phyloP scores from a whole-genome alignment of 1,140 invertebrate species.

The Drosophila kikkawai region DNA sequence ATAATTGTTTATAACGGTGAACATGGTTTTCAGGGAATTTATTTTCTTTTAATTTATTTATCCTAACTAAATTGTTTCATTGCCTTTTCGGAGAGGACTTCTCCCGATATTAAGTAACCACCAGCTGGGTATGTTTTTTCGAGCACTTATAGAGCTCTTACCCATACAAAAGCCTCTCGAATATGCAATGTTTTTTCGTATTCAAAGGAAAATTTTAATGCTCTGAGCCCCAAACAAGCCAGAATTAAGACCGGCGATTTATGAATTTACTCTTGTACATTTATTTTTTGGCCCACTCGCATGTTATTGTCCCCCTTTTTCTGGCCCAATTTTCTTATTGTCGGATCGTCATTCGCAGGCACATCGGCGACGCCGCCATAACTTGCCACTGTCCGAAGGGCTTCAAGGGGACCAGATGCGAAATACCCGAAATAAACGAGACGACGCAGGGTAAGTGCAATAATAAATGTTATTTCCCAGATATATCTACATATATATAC shows the following conservation, averaged over 20 bases:
- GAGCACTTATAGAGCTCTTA: not conserved
- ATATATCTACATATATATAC: slow-evolving; percentile 16
- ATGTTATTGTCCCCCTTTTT: slow-evolving; percentile 11
- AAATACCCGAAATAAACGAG: slow-evolving; percentile 86
- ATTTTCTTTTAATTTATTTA: not conserved
- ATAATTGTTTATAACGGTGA: not conserved
- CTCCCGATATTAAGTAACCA: not conserved
- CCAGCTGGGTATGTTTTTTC: not conserved
- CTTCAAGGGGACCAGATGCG: slow-evolving; percentile 89
- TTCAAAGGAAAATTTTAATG: slow-evolving; percentile 8
- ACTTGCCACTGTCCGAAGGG: slow-evolving; percentile 88
- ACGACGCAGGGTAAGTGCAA: slow-evolving; percentile 78
- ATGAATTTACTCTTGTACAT: slow-evolving; percentile 1
- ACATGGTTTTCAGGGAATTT: not conserved
- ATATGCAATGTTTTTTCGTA: not conserved
- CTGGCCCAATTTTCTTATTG: slow-evolving; percentile 16
- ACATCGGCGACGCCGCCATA: slow-evolving; percentile 89
- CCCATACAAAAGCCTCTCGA: not conserved
- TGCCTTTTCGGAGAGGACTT: not conserved
- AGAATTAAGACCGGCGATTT: slow-evolving; percentile 6
- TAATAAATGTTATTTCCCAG: slow-evolving; percentile 63
- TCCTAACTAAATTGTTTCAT: slow-evolving; percentile 1
- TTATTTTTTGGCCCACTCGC: not conserved
- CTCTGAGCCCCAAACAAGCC: slow-evolving; percentile 7
- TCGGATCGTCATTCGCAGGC: slow-evolving; percentile 85